Percentiles rank a stretch among this genome's conserved stretches.
phyloP scores from a whole-genome alignment of 2,888 invertebrate species.

The Hirtodrosophila alboralis region DNA sequence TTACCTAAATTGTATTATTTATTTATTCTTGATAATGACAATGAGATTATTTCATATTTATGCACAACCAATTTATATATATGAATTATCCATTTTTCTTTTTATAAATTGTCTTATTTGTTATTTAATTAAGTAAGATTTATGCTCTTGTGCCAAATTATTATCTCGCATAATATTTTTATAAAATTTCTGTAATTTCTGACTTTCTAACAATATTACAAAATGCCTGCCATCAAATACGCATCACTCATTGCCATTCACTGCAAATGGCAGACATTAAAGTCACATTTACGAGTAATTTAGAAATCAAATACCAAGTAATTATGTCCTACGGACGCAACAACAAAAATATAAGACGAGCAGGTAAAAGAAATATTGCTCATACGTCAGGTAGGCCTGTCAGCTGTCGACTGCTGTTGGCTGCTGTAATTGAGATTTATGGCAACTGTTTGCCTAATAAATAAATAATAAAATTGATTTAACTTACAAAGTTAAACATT shows the following conservation, averaged over 20 bases:
- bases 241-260: constrained; percentile 20
- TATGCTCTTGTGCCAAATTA: too few relatives aligned
- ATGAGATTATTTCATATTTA: constrained; percentile 1
- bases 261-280: constrained; percentile 23
- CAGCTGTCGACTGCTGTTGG: constrained; percentile 42
- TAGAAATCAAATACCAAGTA: constrained; percentile 44
- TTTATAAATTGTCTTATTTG: too few relatives aligned
- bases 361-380: constrained; percentile 48
- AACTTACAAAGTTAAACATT: too few relatives aligned
- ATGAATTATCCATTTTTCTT: too few relatives aligned
- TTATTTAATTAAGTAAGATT: too few relatives aligned
- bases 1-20: too few relatives aligned
- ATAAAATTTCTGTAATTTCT: too few relatives aligned
- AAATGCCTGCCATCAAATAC: constrained; percentile 12
- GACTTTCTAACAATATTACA: constrained; percentile 5
- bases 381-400: constrained; percentile 50
- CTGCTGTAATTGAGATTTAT: constrained; percentile 62
- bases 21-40: neutral
- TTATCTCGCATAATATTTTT: too few relatives aligned
- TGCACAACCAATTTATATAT: neutral
- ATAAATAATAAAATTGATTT: too few relatives aligned
- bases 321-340: constrained; percentile 38
- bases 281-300: constrained; percentile 45
- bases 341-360: constrained; percentile 26
- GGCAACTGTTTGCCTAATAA: constrained; percentile 26